A percentile compares a stretch with the other conserved stretches of the same genome.
These are phyloP conservation scores for Orycteropus afer DNA, from an alignment of 2,113 vertebrate genomes.

Conservation along the genomic window DNA sequence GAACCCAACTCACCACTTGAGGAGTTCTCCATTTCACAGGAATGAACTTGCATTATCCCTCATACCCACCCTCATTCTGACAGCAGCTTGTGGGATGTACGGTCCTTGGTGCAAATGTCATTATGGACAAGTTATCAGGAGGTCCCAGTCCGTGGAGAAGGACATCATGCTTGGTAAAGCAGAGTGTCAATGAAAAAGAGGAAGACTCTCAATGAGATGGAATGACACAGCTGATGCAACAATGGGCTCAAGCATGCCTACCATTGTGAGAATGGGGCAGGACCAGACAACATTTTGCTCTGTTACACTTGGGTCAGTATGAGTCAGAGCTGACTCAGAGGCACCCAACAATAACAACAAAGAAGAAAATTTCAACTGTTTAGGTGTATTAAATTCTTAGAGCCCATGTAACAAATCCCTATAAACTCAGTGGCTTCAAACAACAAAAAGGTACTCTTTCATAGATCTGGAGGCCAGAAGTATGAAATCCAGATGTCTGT, in stretches of 20 bases:
- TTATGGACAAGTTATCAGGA: too few relatives aligned
- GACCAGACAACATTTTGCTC: too few relatives aligned
- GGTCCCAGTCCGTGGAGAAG: too few relatives aligned
- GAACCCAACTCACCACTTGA: background rate
- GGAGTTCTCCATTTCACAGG: background rate
- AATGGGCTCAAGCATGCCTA: too few relatives aligned
- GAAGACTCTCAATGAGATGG: too few relatives aligned
- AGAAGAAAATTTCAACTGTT: background rate
- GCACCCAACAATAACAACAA: too few relatives aligned
- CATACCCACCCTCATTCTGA: background rate
- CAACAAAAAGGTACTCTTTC: background rate
- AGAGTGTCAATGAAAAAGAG: too few relatives aligned
- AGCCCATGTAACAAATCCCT: background rate
- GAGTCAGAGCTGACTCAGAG: too few relatives aligned
- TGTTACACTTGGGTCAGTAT: too few relatives aligned
- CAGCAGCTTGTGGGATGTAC: background rate
- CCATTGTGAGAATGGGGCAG: too few relatives aligned
- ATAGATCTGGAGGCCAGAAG: background rate
- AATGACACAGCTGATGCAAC: too few relatives aligned
- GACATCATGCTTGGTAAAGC: too few relatives aligned
- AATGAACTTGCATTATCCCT: background rate
- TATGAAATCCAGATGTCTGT: background rate
- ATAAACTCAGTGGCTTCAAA: background rate
- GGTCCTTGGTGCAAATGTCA: background rate
- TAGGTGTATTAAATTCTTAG: background rate